Percentiles rank a stretch among this genome's conserved stretches.
Conservation (phyloP, 2,113 vertebrate species). For the Pluvialis apricaria region DNA sequence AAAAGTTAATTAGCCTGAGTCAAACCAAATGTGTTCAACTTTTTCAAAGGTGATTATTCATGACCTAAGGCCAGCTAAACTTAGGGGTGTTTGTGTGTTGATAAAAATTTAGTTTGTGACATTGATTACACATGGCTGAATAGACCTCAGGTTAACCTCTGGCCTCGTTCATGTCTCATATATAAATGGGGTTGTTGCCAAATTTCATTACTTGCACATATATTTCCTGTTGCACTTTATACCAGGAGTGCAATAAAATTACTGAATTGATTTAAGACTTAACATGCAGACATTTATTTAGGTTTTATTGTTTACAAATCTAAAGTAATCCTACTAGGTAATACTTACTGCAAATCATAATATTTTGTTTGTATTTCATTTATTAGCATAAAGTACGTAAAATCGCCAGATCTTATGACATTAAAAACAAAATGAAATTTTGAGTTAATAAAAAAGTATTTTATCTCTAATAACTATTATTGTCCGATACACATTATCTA, state of each 20-base stretch:
- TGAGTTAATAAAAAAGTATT: background rate
- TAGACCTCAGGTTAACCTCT: conserved; percentile 5
- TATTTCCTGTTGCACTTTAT: background rate
- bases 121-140: conserved; percentile 17
- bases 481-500: background rate
- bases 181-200: conserved; percentile 7
- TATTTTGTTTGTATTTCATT: background rate
- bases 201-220: background rate
- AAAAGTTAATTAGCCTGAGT: background rate
- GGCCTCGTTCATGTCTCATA: conserved; percentile 36
- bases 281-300: background rate
- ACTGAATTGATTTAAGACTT: background rate
- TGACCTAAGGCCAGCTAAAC: background rate
- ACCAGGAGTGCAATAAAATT: background rate
- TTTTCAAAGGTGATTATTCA: background rate
- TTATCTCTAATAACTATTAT: background rate
- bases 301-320: background rate
- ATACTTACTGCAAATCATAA: background rate
- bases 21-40: background rate
- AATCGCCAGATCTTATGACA: background rate
- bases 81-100: background rate
- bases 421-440: background rate
- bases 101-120: background rate
- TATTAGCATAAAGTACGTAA: background rate
- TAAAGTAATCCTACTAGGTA: background rate